Evolutionary conservation across 2,888 invertebrate species (phyloP).

Genomic region (Galerucella calmariensis): DNA sequence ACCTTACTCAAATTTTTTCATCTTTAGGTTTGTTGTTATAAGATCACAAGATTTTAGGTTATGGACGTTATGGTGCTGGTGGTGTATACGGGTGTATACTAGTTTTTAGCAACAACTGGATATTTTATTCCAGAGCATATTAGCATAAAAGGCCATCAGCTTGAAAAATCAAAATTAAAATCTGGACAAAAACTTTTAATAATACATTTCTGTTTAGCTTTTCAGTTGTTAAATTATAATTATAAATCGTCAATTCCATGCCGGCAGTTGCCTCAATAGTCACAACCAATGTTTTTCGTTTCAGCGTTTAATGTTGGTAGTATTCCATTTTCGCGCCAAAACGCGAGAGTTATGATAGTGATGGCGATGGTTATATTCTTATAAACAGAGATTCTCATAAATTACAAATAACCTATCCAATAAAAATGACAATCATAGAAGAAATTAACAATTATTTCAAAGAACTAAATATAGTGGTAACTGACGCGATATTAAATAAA

Average conservation of each 20-base stretch:
- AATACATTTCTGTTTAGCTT: too few species aligned
- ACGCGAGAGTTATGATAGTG: not conserved
- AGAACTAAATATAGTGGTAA: slow-evolving; percentile 59
- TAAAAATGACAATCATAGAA: slow-evolving; percentile 47
- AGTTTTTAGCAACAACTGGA: too few species aligned
- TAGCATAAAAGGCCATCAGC: too few species aligned
- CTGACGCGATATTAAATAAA: slow-evolving; percentile 69
- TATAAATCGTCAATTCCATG: not conserved
- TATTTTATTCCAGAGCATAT: too few species aligned
- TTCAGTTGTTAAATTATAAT: too few species aligned
- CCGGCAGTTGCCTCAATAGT: not conserved
- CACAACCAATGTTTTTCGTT: not conserved
- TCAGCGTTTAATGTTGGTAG: not conserved
- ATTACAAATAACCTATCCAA: slow-evolving; percentile 11
- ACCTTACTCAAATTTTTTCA: not conserved
- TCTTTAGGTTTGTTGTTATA: not conserved
- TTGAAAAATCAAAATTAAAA: too few species aligned
- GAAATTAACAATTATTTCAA: slow-evolving; percentile 53
- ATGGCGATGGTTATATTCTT: not conserved
- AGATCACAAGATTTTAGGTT: not conserved
- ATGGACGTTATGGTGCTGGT: not conserved
- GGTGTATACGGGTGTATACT: too few species aligned
- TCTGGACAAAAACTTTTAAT: too few species aligned
- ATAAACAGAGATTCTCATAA: slow-evolving; percentile 6
- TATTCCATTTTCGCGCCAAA: slow-evolving; percentile 35